Base-by-base conservation (phyloP, 2,113 vertebrate species). In the Solea solea region DNA sequence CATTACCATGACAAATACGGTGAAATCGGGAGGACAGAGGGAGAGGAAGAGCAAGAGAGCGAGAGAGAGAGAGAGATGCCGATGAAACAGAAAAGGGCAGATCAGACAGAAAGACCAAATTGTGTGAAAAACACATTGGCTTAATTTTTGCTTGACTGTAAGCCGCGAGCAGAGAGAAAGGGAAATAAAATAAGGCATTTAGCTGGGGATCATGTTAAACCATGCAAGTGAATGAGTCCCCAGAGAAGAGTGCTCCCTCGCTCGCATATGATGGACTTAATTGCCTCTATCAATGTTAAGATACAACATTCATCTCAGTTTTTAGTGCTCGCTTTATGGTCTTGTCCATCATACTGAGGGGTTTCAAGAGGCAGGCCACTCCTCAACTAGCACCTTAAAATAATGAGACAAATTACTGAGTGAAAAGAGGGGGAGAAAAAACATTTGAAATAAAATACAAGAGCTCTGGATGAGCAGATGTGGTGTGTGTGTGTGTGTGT, bases 281-380 rank as follows among this genome's bases (percentile, higher is more conserved):
- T 94, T 90, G 89, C 89, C 86, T 89, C 91, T 84, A 91, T 91
- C 85, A 86, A 84, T 64, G 87, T 80, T 87, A 85, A 89, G 87
- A 87, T 88, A 84, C 81, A 89, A 89, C 83, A 83, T 89, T 89
- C 87, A 89, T 89, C 85, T 90, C 78, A 74, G 88, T 69, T 88
- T 21, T 90, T 91, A 89, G 83, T 86, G 89, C 86, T 74, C 10
- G 70, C 78, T 86, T 89, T 87, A 90, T 85, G 68, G 83, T 83
- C 86, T 71, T 85, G 88, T 89, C 88, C 84, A 78, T 92, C 87
- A 84, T 44, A 40, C 25, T 52, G 74, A 83, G 76, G 79, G 79
- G 51, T 69, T 90, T 87, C 75, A 27, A 89, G 84, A 86, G 82
- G 70, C 13, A 14, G 73, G 63, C 58, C 75, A 69, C 80, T 86